A percentile compares a stretch with the other conserved stretches of the same genome.
Conservation (phyloP, 2,113 vertebrate species). For the Gobius niger region DNA sequence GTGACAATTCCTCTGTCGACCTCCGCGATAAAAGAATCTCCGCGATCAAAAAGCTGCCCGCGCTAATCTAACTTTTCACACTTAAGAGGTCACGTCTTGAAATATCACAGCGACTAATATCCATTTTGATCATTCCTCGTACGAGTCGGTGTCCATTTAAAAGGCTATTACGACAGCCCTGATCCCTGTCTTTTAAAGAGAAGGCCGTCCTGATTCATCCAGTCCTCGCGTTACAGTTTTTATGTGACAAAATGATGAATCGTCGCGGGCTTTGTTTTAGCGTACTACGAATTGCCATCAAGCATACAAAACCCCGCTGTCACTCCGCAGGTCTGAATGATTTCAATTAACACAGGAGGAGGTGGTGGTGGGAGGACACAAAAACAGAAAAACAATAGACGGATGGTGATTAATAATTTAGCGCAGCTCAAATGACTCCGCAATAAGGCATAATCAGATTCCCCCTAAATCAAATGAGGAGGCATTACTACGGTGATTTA, state of each 20-base stretch:
- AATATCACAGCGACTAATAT: neutral
- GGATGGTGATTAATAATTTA: conserved; percentile 62
- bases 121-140: conserved; percentile 2
- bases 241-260: conserved; percentile 5
- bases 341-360: conserved; percentile 46
- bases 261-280: neutral
- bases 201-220: conserved; percentile 4
- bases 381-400: conserved; percentile 45
- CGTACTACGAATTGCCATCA: conserved; percentile 9
- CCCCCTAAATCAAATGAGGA: conserved; percentile 52
- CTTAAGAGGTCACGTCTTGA: conserved; percentile 1
- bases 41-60: conserved; percentile 6
- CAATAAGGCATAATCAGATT: conserved; percentile 60
- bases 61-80: conserved; percentile 34
- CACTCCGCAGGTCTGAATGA: conserved; percentile 31
- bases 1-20: conserved; percentile 14
- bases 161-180: neutral
- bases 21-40: conserved; percentile 22
- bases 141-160: neutral
- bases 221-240: neutral
- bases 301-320: conserved; percentile 27
- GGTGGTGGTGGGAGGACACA: conserved; percentile 27
- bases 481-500: conserved; percentile 56
- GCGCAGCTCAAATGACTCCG: conserved; percentile 50
- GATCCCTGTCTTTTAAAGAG: neutral